Conservation (phyloP, 1,140 invertebrate genomes). For the Brachionus plicatilis region DNA sequence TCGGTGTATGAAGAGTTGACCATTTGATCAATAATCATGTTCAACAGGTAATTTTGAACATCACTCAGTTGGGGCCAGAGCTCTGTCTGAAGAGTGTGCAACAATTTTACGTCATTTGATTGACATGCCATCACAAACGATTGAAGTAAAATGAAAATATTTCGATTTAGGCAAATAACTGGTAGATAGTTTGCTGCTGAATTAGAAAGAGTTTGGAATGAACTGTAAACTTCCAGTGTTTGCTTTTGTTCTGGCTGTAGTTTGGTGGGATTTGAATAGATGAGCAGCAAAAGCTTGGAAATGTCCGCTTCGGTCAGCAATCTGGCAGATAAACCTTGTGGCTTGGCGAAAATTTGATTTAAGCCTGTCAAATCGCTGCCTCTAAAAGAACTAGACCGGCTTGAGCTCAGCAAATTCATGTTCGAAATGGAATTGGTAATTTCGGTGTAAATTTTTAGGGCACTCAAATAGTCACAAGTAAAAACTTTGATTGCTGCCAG, state of each 20-base stretch:
- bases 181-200: not conserved
- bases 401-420: not conserved
- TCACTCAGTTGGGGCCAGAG: not conserved
- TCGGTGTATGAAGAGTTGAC: constrained; percentile 28
- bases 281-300: not conserved
- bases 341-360: not conserved
- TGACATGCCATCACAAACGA: constrained; percentile 35
- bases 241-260: not conserved
- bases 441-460: not conserved
- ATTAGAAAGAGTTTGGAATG: not conserved
- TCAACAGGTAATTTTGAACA: constrained; percentile 15
- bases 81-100: not conserved
- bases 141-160: constrained; percentile 17
- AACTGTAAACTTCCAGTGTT: not conserved
- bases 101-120: not conserved
- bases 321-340: not conserved
- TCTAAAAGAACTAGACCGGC: not conserved
- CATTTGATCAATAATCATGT: constrained; percentile 3
- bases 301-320: constrained; percentile 15
- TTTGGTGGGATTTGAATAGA: constrained; percentile 1
- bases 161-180: not conserved
- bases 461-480: constrained; percentile 6
- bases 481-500: constrained; percentile 26
- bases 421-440: not conserved
- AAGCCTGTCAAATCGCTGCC: not conserved